These are phyloP conservation scores for Lacerta viridis DNA, from an alignment of 2,797 vertebrate genomes.

Conservation along the genomic window DNA sequence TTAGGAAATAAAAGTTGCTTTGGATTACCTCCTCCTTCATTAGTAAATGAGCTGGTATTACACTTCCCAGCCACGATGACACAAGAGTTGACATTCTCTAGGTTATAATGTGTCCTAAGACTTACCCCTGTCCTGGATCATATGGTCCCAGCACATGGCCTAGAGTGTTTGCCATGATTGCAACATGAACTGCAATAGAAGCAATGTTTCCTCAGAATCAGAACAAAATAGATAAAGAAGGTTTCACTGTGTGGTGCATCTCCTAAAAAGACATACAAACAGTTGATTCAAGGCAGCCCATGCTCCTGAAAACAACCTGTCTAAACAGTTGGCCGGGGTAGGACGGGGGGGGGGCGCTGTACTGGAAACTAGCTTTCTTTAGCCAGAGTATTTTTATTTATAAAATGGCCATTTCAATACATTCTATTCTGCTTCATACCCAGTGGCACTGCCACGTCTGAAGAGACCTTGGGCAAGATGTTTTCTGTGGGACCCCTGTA, in stretches of 20 bases:
- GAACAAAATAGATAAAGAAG: conserved; percentile 37
- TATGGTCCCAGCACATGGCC: conserved; percentile 10
- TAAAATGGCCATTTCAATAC: background rate
- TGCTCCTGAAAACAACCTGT: conserved; percentile 22
- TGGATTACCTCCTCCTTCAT: conserved; percentile 33
- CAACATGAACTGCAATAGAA: conserved; percentile 60
- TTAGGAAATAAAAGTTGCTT: conserved; percentile 11
- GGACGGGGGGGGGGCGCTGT: background rate
- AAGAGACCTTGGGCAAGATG: too few relatives aligned
- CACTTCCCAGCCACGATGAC: conserved; percentile 39
- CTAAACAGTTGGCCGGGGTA: conserved; percentile 30
- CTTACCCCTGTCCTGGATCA: conserved; percentile 13
- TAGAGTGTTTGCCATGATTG: conserved; percentile 47
- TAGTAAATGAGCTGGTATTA: conserved; percentile 1
- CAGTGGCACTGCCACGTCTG: too few relatives aligned
- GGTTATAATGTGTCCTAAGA: conserved; percentile 53
- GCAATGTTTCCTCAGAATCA: conserved; percentile 41
- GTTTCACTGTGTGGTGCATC: background rate
- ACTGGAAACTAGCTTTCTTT: background rate
- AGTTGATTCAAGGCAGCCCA: background rate
- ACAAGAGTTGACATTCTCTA: background rate
- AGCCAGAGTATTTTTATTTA: background rate
- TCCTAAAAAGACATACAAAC: conserved; percentile 37
- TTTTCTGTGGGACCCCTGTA: too few relatives aligned
- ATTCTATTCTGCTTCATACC: conserved; percentile 4